These are phyloP conservation scores for Hyles lineata DNA, from an alignment of 2,888 invertebrate species.

Conservation along the genomic window DNA sequence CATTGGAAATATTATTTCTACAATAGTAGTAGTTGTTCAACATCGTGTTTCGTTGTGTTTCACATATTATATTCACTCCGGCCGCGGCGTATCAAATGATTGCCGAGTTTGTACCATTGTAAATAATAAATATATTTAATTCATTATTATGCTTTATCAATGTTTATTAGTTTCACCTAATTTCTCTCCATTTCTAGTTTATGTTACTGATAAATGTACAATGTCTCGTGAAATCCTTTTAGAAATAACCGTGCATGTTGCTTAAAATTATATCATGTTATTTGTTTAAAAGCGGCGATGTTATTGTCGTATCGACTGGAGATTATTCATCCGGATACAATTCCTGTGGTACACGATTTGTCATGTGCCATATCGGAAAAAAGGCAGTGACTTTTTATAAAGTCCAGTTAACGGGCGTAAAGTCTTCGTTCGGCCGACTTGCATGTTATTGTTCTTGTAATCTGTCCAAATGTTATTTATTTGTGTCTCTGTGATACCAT, in stretches of 20 bases:
- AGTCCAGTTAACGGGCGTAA: conserved; percentile 23
- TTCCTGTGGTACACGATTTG: conserved; percentile 22
- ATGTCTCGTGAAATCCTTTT: not conserved
- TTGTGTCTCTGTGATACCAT: conserved; percentile 14
- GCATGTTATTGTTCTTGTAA: conserved; percentile 26
- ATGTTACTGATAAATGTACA: not conserved
- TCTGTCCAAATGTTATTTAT: conserved; percentile 27
- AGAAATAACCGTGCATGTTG: not conserved
- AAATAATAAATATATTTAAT: not conserved
- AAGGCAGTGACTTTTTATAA: conserved; percentile 24
- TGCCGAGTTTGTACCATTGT: no score
- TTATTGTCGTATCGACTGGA: conserved; percentile 4
- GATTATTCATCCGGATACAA: conserved; percentile 9
- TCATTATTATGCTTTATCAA: not conserved
- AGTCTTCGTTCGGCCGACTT: conserved; percentile 26
- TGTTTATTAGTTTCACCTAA: not conserved
- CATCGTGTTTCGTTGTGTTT: not conserved
- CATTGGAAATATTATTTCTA: not conserved
- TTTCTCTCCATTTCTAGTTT: not conserved
- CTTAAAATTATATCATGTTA: not conserved
- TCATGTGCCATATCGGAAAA: conserved; percentile 21
- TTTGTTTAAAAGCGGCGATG: not conserved
- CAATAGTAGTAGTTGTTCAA: not conserved
- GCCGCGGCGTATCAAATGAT: conserved; percentile 3
- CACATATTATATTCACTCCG: not conserved